A percentile compares a stretch with the other conserved stretches of the same genome.
These are phyloP conservation scores for Thrips palmi DNA, from an alignment of 1,140 invertebrate genomes.

Conservation along the genomic window DNA sequence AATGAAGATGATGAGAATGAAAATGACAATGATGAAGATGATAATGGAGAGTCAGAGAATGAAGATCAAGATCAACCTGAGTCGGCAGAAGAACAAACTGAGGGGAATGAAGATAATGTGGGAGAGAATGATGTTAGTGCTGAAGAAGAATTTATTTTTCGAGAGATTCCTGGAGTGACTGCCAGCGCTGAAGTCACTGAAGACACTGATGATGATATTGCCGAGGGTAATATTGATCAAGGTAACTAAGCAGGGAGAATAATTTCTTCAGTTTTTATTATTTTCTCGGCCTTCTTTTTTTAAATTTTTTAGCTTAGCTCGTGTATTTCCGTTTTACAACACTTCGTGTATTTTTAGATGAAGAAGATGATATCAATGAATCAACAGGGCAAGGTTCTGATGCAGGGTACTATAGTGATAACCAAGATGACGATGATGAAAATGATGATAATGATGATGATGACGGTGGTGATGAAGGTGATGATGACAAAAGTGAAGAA, in stretches of 20 bases:
- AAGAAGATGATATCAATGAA: conserved; percentile 13
- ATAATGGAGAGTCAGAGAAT: no score
- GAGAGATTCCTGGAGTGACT: no score
- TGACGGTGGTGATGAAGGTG: conserved; percentile 18
- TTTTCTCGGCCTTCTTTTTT: conserved; percentile 8
- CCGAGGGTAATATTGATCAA: no score
- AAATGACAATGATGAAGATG: no score
- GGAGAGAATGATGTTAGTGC: not conserved
- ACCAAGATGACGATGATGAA: conserved; percentile 23
- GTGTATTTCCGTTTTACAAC: not conserved
- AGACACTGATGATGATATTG: no score
- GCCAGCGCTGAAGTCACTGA: no score
- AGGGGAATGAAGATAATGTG: not conserved
- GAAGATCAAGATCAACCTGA: no score
- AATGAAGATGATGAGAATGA: conserved; percentile 1
- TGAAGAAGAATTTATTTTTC: not conserved
- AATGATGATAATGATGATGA: conserved; percentile 21
- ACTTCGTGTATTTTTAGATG: conserved; percentile 9
- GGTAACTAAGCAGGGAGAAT: no score
- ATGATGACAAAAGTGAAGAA: conserved; percentile 21
- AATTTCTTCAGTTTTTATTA: no score
- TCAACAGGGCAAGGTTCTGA: conserved; percentile 10
- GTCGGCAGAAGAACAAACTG: no score
- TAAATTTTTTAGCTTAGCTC: not conserved
- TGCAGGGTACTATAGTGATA: conserved; percentile 14